Percentiles rank a stretch among this genome's conserved stretches.
Evolutionary conservation across 2,113 vertebrate genomes (phyloP).

Genomic region (Oriolus oriolus): DNA sequence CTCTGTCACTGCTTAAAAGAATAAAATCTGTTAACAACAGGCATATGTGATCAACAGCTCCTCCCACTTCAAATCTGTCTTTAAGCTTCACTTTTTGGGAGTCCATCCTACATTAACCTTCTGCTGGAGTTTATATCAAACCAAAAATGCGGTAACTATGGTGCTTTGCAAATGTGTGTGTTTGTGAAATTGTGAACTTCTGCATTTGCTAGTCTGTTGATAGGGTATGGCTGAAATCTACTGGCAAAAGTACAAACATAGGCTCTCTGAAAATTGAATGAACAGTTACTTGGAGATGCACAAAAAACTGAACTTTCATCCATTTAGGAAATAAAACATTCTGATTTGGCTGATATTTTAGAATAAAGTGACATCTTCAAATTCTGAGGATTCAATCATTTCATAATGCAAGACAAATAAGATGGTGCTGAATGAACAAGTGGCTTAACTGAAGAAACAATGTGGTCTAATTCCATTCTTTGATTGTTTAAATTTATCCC

Average conservation of each 20-base stretch:
- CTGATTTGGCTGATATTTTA: background rate
- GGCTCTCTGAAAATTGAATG: background rate
- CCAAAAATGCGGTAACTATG: background rate
- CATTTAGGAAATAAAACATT: background rate
- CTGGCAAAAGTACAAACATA: constrained; percentile 4
- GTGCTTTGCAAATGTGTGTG: background rate
- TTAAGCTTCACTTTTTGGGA: constrained; percentile 28
- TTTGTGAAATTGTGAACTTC: background rate
- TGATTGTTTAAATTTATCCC: background rate
- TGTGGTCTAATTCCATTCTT: background rate
- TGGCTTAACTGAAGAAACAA: background rate
- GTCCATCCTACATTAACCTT: constrained; percentile 57
- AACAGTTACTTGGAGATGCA: background rate
- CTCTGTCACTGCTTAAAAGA: constrained; percentile 24
- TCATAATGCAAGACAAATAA: background rate
- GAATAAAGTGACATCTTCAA: background rate
- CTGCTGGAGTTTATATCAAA: constrained; percentile 39
- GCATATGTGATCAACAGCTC: constrained; percentile 54
- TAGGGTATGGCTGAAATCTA: constrained; percentile 10
- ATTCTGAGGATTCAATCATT: background rate
- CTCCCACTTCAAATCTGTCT: constrained; percentile 63
- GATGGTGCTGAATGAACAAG: background rate
- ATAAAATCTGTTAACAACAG: constrained; percentile 50
- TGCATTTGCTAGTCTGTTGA: background rate
- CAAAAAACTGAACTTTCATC: background rate